Base-by-base conservation (phyloP, 2,888 invertebrate genomes). In the Hofmannophila pseudospretella region DNA sequence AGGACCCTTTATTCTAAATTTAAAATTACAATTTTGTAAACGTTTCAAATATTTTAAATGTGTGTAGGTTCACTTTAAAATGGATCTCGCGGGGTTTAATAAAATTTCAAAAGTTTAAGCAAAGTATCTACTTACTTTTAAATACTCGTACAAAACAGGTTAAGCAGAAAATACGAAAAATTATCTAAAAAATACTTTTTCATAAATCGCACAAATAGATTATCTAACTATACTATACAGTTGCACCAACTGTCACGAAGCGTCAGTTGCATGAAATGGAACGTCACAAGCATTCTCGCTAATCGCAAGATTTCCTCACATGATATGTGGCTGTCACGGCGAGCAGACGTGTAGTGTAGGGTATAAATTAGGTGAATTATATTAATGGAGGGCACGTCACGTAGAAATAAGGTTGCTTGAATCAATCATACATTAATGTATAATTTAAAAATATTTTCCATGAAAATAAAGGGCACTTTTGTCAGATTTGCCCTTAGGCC, bases 1-100 rank as follows among this genome's bases (percentile, higher is more conserved):
- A 72, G 69, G 72, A 64, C 65, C 72, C 79, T 81, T 80, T 84
- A 84, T 86, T 84, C 82, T 85, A 85, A 82, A 82, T 85, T 85
- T 84, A 79, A 82, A 84, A 81, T 84, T 85, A 84, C 77, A 77
- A 76, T 80, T 79, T 74, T 67, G 81, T 78, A 69, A 77, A 78
- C 67, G 72, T 66, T 72, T 69, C 61, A 74, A 77, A 82, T 84
- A 69, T 73, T 78, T 81, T 71, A 69, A 71, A 76, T 58, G 58
- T 54, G 49, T 49, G 59, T 52, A 49, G n/a, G n/a, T n/a, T n/a
- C 51, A 47, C 51, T 47, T 54, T 62, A 4, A 19, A n/a, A 80
- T 75, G 66, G 68, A 62, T 75, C 81, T 65, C 79, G 42, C 29
- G 79, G 54, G 79, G 45, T 49, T 44, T 45, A 41, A 44, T 48